Conservation (phyloP, 2,113 vertebrate species). For the Upupa epops region DNA sequence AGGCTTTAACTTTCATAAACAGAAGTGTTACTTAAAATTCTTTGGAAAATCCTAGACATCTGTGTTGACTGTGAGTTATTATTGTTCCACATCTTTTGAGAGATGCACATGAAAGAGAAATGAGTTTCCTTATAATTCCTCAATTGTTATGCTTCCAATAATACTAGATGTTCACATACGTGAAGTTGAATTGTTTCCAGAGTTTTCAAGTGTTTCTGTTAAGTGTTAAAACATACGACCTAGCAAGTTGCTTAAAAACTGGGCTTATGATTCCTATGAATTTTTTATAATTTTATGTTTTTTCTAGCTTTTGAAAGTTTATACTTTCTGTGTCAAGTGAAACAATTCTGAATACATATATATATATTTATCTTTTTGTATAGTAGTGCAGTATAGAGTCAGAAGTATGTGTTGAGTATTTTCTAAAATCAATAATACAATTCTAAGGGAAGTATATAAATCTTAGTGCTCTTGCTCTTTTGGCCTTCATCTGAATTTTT, state of each 20-base stretch:
- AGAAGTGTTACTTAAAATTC: background rate
- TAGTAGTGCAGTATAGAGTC: background rate
- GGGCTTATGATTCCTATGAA: background rate
- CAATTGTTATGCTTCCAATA: too few species aligned
- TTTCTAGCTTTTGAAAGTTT: background rate
- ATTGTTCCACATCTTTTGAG: background rate
- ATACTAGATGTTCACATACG: background rate
- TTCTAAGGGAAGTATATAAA: background rate
- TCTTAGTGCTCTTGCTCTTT: background rate
- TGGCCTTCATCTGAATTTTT: background rate
- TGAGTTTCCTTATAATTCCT: background rate
- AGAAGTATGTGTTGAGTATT: background rate
- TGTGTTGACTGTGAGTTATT: background rate
- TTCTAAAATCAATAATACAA: background rate
- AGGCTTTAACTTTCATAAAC: background rate
- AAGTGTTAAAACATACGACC: background rate
- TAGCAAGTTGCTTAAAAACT: background rate
- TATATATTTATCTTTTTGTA: background rate
- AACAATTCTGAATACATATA: background rate
- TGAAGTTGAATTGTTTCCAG: background rate
- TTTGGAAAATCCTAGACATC: background rate
- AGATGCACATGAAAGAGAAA: background rate
- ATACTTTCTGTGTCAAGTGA: background rate
- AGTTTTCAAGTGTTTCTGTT: background rate
- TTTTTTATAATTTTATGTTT: background rate